Evolutionary conservation across 2,888 invertebrate species (phyloP).

Genomic region (Orthosia gothica): DNA sequence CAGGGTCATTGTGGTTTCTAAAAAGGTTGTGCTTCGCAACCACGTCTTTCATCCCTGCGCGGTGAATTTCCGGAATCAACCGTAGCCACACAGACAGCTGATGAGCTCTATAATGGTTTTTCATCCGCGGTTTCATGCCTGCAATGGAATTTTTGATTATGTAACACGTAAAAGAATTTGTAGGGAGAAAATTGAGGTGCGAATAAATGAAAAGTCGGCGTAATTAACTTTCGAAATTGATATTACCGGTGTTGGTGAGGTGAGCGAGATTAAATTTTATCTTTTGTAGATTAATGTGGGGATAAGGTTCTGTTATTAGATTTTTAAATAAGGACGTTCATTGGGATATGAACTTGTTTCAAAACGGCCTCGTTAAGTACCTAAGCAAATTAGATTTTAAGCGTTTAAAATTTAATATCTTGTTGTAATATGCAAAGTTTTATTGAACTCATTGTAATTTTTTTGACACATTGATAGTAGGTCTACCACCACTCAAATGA

Average conservation of each 20-base stretch:
- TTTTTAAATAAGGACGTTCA: constrained; percentile 37
- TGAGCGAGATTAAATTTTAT: constrained; percentile 72
- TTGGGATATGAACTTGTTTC: constrained; percentile 24
- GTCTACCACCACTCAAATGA: not conserved
- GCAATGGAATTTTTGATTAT: constrained; percentile 83
- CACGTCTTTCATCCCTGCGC: constrained; percentile 97
- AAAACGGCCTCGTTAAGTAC: constrained; percentile 13
- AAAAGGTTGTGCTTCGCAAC: constrained; percentile 97
- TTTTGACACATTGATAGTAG: not conserved
- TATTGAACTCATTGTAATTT: not conserved
- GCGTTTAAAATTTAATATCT: not conserved
- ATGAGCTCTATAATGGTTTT: constrained; percentile 99
- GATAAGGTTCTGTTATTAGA: constrained; percentile 46
- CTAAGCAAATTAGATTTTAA: constrained; percentile 16
- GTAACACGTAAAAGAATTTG: constrained; percentile 72
- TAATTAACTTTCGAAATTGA: constrained; percentile 79
- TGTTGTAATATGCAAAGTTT: not conserved
- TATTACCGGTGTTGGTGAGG: constrained; percentile 69
- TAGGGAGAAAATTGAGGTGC: constrained; percentile 65
- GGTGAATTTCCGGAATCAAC: constrained; percentile 97
- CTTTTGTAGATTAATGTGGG: constrained; percentile 65
- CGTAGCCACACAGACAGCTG: constrained; percentile 99
- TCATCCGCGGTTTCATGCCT: constrained; percentile 98
- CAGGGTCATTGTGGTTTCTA: constrained; percentile 97
- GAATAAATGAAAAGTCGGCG: constrained; percentile 69